phyloP scores from a whole-genome alignment of 2,797 vertebrate genomes.

The Spinibarbus caldwelli region DNA sequence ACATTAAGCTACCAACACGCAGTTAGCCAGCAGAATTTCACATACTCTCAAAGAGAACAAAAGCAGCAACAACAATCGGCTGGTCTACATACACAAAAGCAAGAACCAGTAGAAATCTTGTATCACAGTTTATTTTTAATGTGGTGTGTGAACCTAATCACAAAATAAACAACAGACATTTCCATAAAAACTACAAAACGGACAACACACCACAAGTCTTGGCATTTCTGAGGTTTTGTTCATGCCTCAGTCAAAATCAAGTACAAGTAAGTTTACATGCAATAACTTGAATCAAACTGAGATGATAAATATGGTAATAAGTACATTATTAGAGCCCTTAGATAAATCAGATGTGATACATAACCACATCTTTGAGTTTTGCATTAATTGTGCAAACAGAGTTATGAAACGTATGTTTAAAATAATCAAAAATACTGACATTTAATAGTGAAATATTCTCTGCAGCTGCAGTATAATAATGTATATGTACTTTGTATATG shows the following conservation, averaged over 20 bases:
- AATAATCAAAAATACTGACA: neutral
- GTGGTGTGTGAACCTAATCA: slow-evolving; percentile 12
- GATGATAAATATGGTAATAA: slow-evolving; percentile 36
- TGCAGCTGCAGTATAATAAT: neutral
- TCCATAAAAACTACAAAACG: slow-evolving; percentile 25
- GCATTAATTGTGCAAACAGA: slow-evolving; percentile 45
- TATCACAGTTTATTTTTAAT: slow-evolving; percentile 34
- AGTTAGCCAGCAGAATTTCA: slow-evolving; percentile 5
- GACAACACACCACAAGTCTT: slow-evolving; percentile 33
- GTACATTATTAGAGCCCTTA: slow-evolving; percentile 48
- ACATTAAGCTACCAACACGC: neutral
- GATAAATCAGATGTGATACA: slow-evolving; percentile 27
- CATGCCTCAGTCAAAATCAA: slow-evolving; percentile 6
- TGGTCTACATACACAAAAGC: slow-evolving; percentile 10
- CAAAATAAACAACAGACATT: neutral
- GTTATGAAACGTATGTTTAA: neutral
- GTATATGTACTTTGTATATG: neutral
- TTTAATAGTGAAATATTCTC: slow-evolving; percentile 3
- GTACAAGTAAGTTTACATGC: slow-evolving; percentile 36
- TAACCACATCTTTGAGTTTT: slow-evolving; percentile 34
- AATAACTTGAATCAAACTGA: slow-evolving; percentile 30
- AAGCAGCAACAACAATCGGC: neutral
- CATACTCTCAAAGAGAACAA: slow-evolving; percentile 1
- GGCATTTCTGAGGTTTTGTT: slow-evolving; percentile 32
- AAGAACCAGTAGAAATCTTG: slow-evolving; percentile 8